A percentile compares a stretch with the other conserved stretches of the same genome.
phyloP scores from a whole-genome alignment of 2,888 invertebrate genomes.

The Liposcelis brunnea region DNA sequence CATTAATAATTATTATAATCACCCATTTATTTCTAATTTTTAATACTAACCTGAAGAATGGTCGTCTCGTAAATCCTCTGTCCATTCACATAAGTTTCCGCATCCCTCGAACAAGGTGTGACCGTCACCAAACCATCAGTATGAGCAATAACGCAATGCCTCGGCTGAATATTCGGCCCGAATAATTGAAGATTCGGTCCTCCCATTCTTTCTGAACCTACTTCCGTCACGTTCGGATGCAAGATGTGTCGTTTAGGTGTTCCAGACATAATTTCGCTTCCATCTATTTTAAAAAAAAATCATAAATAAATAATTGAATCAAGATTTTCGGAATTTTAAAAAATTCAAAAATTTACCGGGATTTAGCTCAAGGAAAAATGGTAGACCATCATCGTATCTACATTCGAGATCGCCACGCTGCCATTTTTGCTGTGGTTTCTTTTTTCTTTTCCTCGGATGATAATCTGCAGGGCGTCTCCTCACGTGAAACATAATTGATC shows the following conservation, averaged over 20 bases:
- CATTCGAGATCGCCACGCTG: slow-evolving; percentile 32
- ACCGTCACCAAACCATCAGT: slow-evolving; percentile 82
- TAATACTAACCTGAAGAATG: slow-evolving; percentile 55
- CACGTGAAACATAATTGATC: slow-evolving; percentile 95
- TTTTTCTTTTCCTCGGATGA: slow-evolving; percentile 76
- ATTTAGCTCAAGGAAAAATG: slow-evolving; percentile 63
- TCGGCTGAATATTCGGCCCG: slow-evolving; percentile 81
- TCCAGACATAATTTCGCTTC: slow-evolving; percentile 29
- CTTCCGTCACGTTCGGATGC: slow-evolving; percentile 46
- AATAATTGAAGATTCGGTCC: slow-evolving; percentile 46
- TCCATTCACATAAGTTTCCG: slow-evolving; percentile 88
- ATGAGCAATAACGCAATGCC: slow-evolving; percentile 87
- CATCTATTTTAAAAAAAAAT: slow-evolving; percentile 27
- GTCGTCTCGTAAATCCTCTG: slow-evolving; percentile 85
- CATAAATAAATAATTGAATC: slow-evolving; percentile 8
- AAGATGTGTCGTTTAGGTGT: slow-evolving; percentile 34
- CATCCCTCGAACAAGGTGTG: slow-evolving; percentile 84
- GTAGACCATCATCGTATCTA: slow-evolving; percentile 35
- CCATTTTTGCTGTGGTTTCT: slow-evolving; percentile 46
- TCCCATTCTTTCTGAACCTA: slow-evolving; percentile 62
- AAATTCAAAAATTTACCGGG: slow-evolving; percentile 32
- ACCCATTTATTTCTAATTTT: background rate
- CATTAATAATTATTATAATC: background rate
- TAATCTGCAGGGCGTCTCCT: slow-evolving; percentile 81
- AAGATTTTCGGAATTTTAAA: too few species aligned